Percentiles rank a stretch among this genome's conserved stretches.
Evolutionary conservation across 2,113 vertebrate genomes (phyloP).

Genomic region (Tursiops truncatus): DNA sequence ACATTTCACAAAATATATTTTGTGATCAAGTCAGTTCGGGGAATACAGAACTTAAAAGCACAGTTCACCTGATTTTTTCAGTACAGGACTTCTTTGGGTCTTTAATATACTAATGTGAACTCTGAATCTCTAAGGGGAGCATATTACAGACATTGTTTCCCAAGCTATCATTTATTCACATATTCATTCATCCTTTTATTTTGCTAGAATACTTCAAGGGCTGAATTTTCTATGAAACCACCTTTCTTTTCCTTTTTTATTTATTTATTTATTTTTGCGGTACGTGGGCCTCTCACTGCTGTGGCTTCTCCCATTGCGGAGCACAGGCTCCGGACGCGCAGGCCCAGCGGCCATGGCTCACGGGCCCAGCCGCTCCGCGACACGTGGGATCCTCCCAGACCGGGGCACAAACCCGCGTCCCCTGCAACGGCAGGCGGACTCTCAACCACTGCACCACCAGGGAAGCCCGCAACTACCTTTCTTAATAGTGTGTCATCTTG

Average conservation of each 20-base stretch:
- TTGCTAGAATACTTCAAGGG: neutral
- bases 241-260: no score
- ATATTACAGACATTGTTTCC: neutral
- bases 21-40: neutral
- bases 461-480: neutral
- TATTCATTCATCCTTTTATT: neutral
- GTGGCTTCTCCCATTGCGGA: no score
- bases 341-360: no score
- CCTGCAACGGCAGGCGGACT: no score
- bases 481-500: neutral
- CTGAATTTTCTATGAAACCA: neutral
- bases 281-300: no score
- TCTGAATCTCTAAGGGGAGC: neutral
- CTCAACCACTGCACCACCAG: no score
- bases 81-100: neutral
- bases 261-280: neutral
- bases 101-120: neutral
- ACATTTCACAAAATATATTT: neutral
- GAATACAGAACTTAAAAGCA: neutral
- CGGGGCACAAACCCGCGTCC: no score
- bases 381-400: no score
- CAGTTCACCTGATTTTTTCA: neutral
- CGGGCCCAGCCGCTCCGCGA: no score
- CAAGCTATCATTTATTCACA: neutral
- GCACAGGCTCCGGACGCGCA: no score